These are phyloP conservation scores for Cephus nigrinus DNA, from an alignment of 2,888 invertebrate genomes.

Conservation along the genomic window DNA sequence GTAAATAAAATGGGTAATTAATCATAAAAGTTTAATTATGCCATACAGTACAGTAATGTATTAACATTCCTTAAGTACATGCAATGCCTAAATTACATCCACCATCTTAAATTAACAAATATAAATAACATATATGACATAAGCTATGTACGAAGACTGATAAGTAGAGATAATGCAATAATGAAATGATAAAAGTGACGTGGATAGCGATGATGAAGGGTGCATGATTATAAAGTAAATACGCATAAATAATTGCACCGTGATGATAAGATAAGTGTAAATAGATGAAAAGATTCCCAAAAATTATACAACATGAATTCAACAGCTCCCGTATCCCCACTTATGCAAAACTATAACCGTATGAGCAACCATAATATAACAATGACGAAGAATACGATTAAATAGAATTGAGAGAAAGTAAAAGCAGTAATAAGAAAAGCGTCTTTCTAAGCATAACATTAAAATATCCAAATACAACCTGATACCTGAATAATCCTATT, in stretches of 20 bases:
- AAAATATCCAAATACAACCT: background rate
- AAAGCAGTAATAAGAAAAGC: constrained; percentile 2
- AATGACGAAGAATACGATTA: constrained; percentile 10
- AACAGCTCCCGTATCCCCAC: background rate
- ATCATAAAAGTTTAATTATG: constrained; percentile 54
- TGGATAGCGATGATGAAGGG: background rate
- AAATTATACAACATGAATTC: constrained; percentile 5
- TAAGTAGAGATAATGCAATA: background rate
- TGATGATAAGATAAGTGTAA: background rate
- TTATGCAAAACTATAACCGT: background rate
- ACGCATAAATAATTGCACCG: background rate
- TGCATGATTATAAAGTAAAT: background rate
- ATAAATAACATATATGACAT: constrained; percentile 27
- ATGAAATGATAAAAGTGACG: background rate
- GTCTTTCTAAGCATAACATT: background rate
- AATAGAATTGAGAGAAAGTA: background rate
- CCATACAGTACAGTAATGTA: constrained; percentile 55
- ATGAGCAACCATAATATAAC: background rate
- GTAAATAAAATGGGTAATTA: constrained; percentile 40
- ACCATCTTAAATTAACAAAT: constrained; percentile 52
- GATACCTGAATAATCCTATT: background rate
- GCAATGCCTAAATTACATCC: constrained; percentile 55
- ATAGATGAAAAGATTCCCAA: background rate
- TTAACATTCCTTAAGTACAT: constrained; percentile 62
- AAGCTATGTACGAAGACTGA: constrained; percentile 4